Percentiles rank a stretch among this genome's conserved stretches.
Evolutionary conservation across 2,113 vertebrate genomes (phyloP).

Genomic region (Xerus inauris): DNA sequence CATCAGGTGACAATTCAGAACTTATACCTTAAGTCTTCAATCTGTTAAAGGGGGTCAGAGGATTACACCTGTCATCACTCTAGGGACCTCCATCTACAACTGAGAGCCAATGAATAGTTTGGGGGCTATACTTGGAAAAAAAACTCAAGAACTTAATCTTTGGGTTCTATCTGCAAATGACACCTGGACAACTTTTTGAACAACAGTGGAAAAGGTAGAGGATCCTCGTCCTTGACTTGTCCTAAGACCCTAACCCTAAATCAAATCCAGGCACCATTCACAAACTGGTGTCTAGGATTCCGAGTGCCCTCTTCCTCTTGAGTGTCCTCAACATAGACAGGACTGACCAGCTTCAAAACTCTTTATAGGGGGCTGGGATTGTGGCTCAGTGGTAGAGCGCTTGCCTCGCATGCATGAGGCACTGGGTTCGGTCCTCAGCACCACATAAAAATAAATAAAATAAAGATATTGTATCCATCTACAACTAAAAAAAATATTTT

Average conservation of each 20-base stretch:
- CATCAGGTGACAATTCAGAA: background rate
- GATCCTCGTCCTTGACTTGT: background rate
- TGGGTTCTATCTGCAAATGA: background rate
- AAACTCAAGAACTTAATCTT: background rate
- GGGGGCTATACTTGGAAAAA: background rate
- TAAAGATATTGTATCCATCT: too few species aligned
- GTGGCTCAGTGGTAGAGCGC: too few species aligned
- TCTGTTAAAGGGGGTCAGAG: background rate
- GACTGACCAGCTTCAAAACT: background rate
- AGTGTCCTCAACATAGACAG: background rate
- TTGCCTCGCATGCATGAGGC: too few species aligned
- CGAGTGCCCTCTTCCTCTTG: background rate
- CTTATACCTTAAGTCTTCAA: background rate
- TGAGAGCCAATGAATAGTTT: background rate
- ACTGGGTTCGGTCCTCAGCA: too few species aligned
- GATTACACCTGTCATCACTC: too few species aligned
- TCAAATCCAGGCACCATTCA: background rate
- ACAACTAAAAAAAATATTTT: too few species aligned
- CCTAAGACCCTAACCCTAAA: background rate
- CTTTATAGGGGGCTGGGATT: too few species aligned
- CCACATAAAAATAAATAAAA: too few species aligned
- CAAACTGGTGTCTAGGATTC: background rate
- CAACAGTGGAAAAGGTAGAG: background rate
- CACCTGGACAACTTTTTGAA: background rate
- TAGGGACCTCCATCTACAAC: background rate